Base-by-base conservation (phyloP, 1,140 invertebrate species). In the Tribolium madens region DNA sequence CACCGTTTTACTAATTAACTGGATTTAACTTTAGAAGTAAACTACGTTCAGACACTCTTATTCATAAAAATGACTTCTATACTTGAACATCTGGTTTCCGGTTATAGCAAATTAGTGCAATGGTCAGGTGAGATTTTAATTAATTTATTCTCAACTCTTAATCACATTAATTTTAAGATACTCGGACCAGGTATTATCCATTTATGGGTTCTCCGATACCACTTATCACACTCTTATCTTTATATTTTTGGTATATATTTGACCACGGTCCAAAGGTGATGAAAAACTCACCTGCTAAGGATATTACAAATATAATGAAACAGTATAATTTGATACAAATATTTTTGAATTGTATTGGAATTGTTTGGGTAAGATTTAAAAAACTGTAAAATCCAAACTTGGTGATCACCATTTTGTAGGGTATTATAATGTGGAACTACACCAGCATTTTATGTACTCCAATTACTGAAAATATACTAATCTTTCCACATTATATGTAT, bases 271-370 rank as follows among this genome's bases (percentile, higher is more conserved):
- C 94, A 1, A 87, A 87, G 69, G 88, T 91, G 48, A 97, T 97
- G 95, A 89, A 89, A 76, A 88, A 92, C 72, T 87, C 92, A 69
- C 86, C 90, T 79, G 90, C 95, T 0, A 93, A 91, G 79, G 87
- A 94, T 73, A 86, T 96, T 0, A 88, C 93, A 12, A 87, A 85
- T 74, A 79, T 93, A 36, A 89, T 97, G 81, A 90, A 93, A 69
- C 74, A 90, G 15, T 97, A 96, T 84, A 95, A 97, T 84, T 84
- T 91, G 10, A 80, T 90, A 17, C 92, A 95, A 86, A 92, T 96
- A 33, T 18, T 91, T 52, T 87, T 90, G 57, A 93, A 91, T 81
- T 70, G 79, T 0, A 92, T 89, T 81, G 83, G 93, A 46, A 86
- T 92, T 18, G 90, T 91, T 82, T 86, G 88, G 85, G 92, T 93